Evolutionary conservation across 2,888 invertebrate species (phyloP), one percentile per base, ranked within the genome.

Genomic region (Teleogryllus oceanicus): DNA sequence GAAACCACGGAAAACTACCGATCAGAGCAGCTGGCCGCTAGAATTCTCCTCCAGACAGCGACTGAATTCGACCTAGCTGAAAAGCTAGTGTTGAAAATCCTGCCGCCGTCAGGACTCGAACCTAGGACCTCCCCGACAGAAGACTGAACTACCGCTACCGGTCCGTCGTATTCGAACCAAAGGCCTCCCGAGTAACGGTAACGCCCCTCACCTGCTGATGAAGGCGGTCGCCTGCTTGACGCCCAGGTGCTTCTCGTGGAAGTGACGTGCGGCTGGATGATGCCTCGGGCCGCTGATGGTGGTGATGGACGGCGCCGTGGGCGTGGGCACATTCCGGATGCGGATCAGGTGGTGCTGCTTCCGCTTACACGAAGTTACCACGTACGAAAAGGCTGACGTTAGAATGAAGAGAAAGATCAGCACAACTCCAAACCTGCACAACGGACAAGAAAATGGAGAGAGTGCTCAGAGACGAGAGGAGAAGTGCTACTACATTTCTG

Each of bases 341-440:
- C 84, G 83, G 37, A 85, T 84, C 50, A 85, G 80, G 78, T 84
- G 83, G 49, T 84, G 84, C 49, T 83, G 83, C 80, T 83, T 84
- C 11, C 83, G 82, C 78, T 83, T 83, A 79, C 84, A 84, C 4
- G 83, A 81, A 21, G 83, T 83, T 18, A 83, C 81, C 62, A 84
- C 50, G 79, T 84, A 84, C 3, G 85, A 84, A 18, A 83, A 80
- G 37, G 83, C 81, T 5, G 84, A 84, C 11, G 83, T 84, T 18
- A 85, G 74, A 50, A 84, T 82, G n/a, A 85, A 82, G 50, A 85
- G 81, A 75, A 80, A 83, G 51, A 85, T 80, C n/a, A 85, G 80
- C 20, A 83, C 80, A 11, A 84, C 80, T 18, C 83, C 84, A 81
- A 84, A 84, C 85, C 85, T 85, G 82, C 11, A 79, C 24, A 13